phyloP scores from a whole-genome alignment of 2,797 vertebrate genomes.

The Catostomus latipinnis region DNA sequence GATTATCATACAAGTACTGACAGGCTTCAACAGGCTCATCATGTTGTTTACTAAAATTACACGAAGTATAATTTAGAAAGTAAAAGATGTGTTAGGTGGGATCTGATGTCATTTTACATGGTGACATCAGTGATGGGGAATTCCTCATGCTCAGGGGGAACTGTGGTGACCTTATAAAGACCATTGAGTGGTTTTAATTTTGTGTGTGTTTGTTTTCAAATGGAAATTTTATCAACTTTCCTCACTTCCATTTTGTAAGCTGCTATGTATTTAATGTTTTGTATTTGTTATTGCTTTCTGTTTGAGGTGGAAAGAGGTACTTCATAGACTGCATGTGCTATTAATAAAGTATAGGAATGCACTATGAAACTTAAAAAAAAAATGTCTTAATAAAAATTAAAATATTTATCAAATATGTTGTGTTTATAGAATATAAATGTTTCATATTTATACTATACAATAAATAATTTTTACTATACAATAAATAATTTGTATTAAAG shows the following conservation, averaged over 20 bases:
- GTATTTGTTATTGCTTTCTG: not conserved
- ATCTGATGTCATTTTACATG: not conserved
- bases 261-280: not conserved
- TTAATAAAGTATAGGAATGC: too few species aligned
- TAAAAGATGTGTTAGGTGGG: conserved; percentile 13
- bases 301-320: not conserved
- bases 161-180: not conserved
- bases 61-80: not conserved
- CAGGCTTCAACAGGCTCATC: not conserved
- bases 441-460: too few species aligned
- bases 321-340: too few species aligned
- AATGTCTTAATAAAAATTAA: too few species aligned
- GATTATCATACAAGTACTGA: not conserved
- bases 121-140: conserved; percentile 34
- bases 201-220: not conserved
- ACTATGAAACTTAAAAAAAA: too few species aligned
- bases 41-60: not conserved
- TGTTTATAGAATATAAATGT: too few species aligned
- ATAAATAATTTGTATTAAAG: too few species aligned
- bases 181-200: not conserved
- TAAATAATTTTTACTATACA: too few species aligned
- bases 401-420: too few species aligned
- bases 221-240: conserved; percentile 17
- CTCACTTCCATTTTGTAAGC: not conserved
- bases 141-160: conserved; percentile 44